These are phyloP conservation scores for Dioctria rufipes DNA, from an alignment of 2,888 invertebrate genomes.

Conservation along the genomic window DNA sequence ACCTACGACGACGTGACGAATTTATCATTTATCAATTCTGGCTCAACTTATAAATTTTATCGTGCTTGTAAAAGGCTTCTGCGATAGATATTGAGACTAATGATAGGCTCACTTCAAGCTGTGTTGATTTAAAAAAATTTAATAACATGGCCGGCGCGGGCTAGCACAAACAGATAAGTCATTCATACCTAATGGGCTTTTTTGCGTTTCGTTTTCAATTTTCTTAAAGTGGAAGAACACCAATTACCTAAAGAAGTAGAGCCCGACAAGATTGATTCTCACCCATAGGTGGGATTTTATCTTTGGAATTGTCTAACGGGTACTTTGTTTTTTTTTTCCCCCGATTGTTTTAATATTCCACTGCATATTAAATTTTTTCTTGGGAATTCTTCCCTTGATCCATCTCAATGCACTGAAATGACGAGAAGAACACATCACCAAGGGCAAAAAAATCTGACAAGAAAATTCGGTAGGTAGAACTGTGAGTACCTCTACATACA, in stretches of 20 bases:
- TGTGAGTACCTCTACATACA: neutral
- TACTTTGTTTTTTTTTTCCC: slow-evolving; percentile 26
- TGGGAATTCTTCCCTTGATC: neutral
- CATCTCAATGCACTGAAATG: slow-evolving; percentile 21
- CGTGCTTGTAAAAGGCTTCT: neutral
- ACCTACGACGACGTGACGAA: slow-evolving; percentile 2
- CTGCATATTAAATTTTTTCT: slow-evolving; percentile 30
- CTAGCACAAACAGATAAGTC: slow-evolving; percentile 39
- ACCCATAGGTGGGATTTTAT: slow-evolving; percentile 48
- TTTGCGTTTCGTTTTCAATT: slow-evolving; percentile 43
- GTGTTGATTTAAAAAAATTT: slow-evolving; percentile 46
- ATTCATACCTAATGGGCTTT: slow-evolving; percentile 47
- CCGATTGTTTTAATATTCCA: slow-evolving; percentile 43
- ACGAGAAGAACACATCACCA: neutral
- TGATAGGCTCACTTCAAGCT: slow-evolving; percentile 42
- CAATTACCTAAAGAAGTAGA: slow-evolving; percentile 43
- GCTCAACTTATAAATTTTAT: neutral
- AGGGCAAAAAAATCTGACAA: slow-evolving; percentile 36
- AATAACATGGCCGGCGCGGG: slow-evolving; percentile 41
- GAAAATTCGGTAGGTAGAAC: slow-evolving; percentile 35
- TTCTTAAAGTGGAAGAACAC: slow-evolving; percentile 43
- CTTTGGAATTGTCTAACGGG: slow-evolving; percentile 34
- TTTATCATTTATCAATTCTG: slow-evolving; percentile 42
- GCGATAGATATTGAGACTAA: slow-evolving; percentile 21
- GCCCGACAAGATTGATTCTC: slow-evolving; percentile 44